These are phyloP conservation scores for Willowsia nigromaculata DNA, from an alignment of 2,888 invertebrate species.

Conservation along the genomic window DNA sequence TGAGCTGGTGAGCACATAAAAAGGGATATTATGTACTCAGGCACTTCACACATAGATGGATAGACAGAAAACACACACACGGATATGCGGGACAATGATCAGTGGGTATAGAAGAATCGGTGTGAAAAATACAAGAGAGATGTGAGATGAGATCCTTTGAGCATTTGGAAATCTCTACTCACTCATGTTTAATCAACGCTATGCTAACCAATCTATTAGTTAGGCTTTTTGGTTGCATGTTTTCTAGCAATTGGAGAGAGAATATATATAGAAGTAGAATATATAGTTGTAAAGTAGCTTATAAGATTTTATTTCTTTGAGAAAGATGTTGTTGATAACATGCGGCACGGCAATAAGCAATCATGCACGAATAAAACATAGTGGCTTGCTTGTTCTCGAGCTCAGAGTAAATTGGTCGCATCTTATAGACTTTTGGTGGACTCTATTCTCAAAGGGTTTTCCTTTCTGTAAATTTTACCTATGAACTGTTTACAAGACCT, in stretches of 20 bases:
- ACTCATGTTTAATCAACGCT: background rate
- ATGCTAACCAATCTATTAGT: background rate
- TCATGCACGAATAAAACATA: no score
- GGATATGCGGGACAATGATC: no score
- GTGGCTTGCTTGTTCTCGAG: no score
- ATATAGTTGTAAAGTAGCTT: background rate
- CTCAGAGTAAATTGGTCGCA: no score
- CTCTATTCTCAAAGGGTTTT: background rate
- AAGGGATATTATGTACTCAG: no score
- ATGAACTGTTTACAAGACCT: background rate
- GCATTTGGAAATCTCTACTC: background rate
- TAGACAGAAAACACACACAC: no score
- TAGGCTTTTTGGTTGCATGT: background rate
- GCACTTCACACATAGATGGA: no score
- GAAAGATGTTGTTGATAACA: background rate
- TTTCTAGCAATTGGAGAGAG: no score
- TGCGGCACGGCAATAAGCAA: conserved; percentile 46
- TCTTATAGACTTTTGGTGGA: background rate
- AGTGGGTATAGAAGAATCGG: background rate
- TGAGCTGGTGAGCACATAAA: no score
- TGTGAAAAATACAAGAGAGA: background rate
- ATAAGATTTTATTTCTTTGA: background rate
- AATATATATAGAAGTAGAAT: no score
- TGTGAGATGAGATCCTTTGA: background rate
- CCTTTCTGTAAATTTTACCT: background rate